A percentile compares a stretch with the other conserved stretches of the same genome.
phyloP scores from a whole-genome alignment of 2,113 vertebrate genomes.

The Otis tarda region DNA sequence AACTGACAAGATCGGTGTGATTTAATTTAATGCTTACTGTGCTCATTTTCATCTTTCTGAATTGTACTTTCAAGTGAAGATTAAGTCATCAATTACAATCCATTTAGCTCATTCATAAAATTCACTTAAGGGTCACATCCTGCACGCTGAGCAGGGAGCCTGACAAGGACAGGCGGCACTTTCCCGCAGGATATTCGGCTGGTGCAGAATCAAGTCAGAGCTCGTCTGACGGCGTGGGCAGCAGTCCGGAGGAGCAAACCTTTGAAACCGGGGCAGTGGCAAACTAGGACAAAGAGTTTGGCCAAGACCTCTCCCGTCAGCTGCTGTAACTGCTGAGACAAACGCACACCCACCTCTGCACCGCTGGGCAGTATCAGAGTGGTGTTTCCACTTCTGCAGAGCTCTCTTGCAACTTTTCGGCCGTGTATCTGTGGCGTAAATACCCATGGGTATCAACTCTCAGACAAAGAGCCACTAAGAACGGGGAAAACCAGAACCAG shows the following conservation, averaged over 20 bases:
- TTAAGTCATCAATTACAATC: constrained; percentile 44
- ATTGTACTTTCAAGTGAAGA: constrained; percentile 17
- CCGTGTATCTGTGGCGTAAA: background rate
- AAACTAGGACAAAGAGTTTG: constrained; percentile 8
- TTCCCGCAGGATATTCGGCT: background rate
- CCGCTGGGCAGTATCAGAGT: background rate
- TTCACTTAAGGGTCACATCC: constrained; percentile 17
- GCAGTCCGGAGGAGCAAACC: background rate
- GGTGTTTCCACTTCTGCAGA: background rate
- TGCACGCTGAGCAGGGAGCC: background rate
- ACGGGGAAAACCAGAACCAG: background rate
- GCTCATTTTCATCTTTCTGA: constrained; percentile 2
- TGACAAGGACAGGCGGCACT: background rate
- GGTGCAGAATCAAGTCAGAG: background rate
- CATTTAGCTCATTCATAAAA: constrained; percentile 59
- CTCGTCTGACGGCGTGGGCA: background rate
- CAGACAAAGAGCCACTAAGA: background rate
- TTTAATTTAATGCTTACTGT: constrained; percentile 28
- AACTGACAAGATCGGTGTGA: background rate
- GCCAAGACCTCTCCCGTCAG: background rate
- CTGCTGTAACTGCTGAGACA: background rate
- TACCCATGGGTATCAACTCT: background rate
- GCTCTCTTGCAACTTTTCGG: background rate
- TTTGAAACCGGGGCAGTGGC: constrained; percentile 6
- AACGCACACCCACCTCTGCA: background rate